Percentiles rank a stretch among this genome's conserved stretches.
phyloP scores from a whole-genome alignment of 2,888 invertebrate species.

The Physocephala rufipes region DNA sequence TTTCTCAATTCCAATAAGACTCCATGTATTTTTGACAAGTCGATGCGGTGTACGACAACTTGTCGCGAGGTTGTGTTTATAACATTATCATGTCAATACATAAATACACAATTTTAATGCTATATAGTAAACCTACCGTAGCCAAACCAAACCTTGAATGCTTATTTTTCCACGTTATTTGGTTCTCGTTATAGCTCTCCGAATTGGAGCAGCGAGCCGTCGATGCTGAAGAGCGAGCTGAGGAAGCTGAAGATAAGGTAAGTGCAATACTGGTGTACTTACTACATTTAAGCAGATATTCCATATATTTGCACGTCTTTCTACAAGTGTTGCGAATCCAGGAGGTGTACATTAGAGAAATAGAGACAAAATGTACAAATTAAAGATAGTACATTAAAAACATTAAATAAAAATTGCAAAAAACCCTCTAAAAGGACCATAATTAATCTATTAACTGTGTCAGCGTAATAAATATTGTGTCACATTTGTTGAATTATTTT shows the following conservation, averaged over 20 bases:
- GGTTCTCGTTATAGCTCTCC: conserved; percentile 76
- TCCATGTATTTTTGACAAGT: no score
- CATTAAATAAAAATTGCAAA: no score
- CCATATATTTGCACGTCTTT: neutral
- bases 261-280: conserved; percentile 49
- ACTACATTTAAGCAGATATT: neutral
- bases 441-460: no score
- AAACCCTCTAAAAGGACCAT: no score
- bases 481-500: no score
- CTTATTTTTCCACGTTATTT: conserved; percentile 43
- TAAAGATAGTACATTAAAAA: no score
- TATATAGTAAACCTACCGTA: neutral
- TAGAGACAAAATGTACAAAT: neutral
- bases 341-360: neutral
- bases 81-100: neutral
- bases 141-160: conserved; percentile 16
- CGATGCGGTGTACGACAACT: no score
- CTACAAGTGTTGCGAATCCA: neutral
- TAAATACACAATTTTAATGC: neutral
- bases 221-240: conserved; percentile 91
- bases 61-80: no score
- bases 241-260: conserved; percentile 96
- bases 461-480: no score
- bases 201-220: conserved; percentile 92
- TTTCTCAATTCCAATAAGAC: no score